These are phyloP conservation scores for Chesias legatella DNA, from an alignment of 2,888 invertebrate genomes.

Conservation along the genomic window DNA sequence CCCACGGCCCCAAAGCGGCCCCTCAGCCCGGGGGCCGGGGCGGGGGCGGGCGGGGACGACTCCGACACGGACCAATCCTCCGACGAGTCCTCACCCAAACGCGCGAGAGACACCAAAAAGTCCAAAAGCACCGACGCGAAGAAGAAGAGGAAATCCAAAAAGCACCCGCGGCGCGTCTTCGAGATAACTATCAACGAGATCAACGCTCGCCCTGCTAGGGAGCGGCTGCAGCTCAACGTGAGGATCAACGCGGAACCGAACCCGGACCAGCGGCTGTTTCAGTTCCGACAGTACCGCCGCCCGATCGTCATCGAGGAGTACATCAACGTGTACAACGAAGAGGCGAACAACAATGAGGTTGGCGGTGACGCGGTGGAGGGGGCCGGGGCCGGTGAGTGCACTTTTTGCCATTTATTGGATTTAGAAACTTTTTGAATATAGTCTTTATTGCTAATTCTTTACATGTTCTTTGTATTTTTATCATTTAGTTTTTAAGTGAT, in stretches of 20 bases:
- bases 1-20: background rate
- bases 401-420: too few species aligned
- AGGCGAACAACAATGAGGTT: background rate
- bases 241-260: background rate
- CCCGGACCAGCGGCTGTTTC: background rate
- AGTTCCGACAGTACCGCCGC: conserved; percentile 4
- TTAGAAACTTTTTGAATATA: too few species aligned
- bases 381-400: too few species aligned
- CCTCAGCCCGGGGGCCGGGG: background rate
- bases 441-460: too few species aligned
- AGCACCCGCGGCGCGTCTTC: background rate
- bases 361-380: too few species aligned
- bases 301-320: conserved; percentile 4
- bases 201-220: background rate
- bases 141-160: background rate
- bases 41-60: too few species aligned
- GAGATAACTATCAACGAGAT: conserved; percentile 7
- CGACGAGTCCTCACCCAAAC: background rate
- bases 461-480: too few species aligned
- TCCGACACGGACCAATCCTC: background rate
- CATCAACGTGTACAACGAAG: background rate
- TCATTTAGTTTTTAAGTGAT: too few species aligned
- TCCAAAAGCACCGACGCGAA: background rate
- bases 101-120: too few species aligned
- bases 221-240: background rate